A percentile compares a stretch with the other conserved stretches of the same genome.
Evolutionary conservation across 2,888 invertebrate species (phyloP).

Genomic region (Xylota sylvarum): DNA sequence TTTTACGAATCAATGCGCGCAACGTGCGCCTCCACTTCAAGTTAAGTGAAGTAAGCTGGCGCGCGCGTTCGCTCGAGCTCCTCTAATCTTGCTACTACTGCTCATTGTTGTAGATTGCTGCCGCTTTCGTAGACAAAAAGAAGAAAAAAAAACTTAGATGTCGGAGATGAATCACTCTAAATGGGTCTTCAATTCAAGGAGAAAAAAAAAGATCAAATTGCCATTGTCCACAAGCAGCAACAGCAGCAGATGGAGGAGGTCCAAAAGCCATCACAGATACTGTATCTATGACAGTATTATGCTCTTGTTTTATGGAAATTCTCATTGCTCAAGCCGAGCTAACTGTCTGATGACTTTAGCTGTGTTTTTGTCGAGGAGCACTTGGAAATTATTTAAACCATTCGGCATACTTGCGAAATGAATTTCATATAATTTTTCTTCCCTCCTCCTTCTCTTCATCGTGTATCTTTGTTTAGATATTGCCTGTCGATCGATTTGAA

Average conservation of each 20-base stretch:
- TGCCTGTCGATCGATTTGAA: slow-evolving; percentile 55
- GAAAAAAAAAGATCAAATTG: slow-evolving; percentile 55
- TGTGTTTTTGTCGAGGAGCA: slow-evolving; percentile 31
- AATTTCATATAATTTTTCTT: slow-evolving; percentile 20
- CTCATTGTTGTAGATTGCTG: slow-evolving; percentile 48
- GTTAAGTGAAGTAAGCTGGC: slow-evolving; percentile 59
- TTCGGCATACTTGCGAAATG: slow-evolving; percentile 65
- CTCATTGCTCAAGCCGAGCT: slow-evolving; percentile 62
- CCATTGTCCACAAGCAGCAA: slow-evolving; percentile 64
- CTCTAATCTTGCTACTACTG: slow-evolving; percentile 59
- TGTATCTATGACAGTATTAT: slow-evolving; percentile 64
- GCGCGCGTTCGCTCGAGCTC: slow-evolving; percentile 48
- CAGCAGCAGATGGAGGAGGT: slow-evolving; percentile 52
- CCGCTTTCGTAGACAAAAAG: slow-evolving; percentile 19
- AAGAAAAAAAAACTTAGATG: slow-evolving; percentile 39
- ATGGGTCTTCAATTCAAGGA: slow-evolving; percentile 74
- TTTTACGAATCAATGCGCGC: slow-evolving; percentile 72
- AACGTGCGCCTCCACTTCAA: slow-evolving; percentile 74
- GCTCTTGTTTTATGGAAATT: slow-evolving; percentile 75
- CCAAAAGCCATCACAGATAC: slow-evolving; percentile 57
- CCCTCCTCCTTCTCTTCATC: background rate
- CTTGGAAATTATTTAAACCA: slow-evolving; percentile 63
- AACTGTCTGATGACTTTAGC: slow-evolving; percentile 11
- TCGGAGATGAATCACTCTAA: slow-evolving; percentile 74
- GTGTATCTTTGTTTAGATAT: background rate